Conservation (phyloP, 2,888 invertebrate genomes). For the Caenorhabditis becei region DNA sequence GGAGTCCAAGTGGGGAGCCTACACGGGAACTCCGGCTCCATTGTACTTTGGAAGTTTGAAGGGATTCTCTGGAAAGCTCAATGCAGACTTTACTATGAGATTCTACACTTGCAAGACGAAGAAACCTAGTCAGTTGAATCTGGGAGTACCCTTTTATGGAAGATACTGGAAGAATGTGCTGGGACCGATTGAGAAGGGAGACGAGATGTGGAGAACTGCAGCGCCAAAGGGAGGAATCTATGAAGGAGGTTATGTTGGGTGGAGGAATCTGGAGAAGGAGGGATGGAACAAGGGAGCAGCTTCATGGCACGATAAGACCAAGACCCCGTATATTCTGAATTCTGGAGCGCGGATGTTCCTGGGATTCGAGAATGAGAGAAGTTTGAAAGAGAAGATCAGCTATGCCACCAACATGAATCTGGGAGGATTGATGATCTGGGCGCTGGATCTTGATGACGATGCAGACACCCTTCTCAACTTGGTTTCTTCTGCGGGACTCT, state of each 20-base stretch:
- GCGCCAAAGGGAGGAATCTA: constrained; percentile 43
- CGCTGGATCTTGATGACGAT: constrained; percentile 76
- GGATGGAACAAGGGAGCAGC: constrained; percentile 62
- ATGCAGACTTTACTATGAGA: constrained; percentile 69
- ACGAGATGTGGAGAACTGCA: constrained; percentile 76
- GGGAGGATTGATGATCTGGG: constrained; percentile 79
- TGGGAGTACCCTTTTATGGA: constrained; percentile 60
- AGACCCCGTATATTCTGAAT: constrained; percentile 67
- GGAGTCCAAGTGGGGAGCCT: constrained; percentile 71
- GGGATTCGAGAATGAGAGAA: constrained; percentile 72
- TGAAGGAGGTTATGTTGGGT: constrained; percentile 71
- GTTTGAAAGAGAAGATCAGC: constrained; percentile 69
- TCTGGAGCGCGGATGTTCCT: constrained; percentile 57
- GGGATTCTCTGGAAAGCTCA: constrained; percentile 69
- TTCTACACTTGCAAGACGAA: constrained; percentile 67
- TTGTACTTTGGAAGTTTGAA: constrained; percentile 52
- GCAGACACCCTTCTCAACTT: constrained; percentile 70
- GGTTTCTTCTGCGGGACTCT: constrained; percentile 37
- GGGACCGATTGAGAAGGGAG: constrained; percentile 67
- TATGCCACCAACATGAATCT: constrained; percentile 69
- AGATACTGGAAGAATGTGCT: constrained; percentile 73
- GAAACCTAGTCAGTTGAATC: constrained; percentile 57
- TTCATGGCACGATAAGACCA: constrained; percentile 67
- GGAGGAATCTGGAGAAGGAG: constrained; percentile 64
- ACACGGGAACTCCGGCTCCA: constrained; percentile 73